Base-by-base conservation (phyloP, 2,797 vertebrate species). In the Jordanella pulchra region DNA sequence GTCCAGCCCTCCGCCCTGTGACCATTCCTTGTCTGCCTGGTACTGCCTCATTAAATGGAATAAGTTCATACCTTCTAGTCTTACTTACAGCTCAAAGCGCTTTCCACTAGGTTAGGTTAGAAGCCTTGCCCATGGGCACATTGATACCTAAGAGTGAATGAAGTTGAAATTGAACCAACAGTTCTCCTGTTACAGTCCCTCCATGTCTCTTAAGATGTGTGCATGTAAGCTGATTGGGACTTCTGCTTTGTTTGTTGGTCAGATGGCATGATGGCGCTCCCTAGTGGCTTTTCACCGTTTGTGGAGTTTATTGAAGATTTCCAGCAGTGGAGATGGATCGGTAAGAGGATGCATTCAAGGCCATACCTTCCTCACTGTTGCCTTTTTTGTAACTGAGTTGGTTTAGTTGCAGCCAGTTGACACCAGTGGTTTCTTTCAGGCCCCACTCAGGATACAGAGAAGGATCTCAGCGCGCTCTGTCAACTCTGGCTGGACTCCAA, bases 401-500 rank as follows among this genome's bases (percentile, higher is more conserved):
- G 21, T 65, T 53, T 2, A 18, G 0, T 39, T 44, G 1, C 64
- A 65, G 42, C 67, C 65, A 42, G 45, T 75, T 79, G 67, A 83
- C 54, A 18, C 68, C 0, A 2, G 2, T 67, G 25, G 10, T 21
- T 64, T 76, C 17, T 82, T 85, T 69, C 51, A 99, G 97, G 94
- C 66, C 93, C 95, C 25, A 95, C 92, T 80, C 95, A 95, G 84
- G 97, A 99, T 53, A 93, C 94, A 21, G 97, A 99, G 89, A 98
- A 98, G 85, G 98, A 99, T 69, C 91, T 99, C 74, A 94, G 93
- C 84, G 96, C 95, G 0, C 94, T 99, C 35, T 99, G 96, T 86
- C 97, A 98, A 75, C 93, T 98, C 56, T 99, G 98, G 98, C 85
- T 99, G 78, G 98, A 99, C 89, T 97, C 97, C 39, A 99, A 98